These are phyloP conservation scores for Lasioglossum leucozonium DNA, from an alignment of 2,888 invertebrate genomes.

Conservation along the genomic window DNA sequence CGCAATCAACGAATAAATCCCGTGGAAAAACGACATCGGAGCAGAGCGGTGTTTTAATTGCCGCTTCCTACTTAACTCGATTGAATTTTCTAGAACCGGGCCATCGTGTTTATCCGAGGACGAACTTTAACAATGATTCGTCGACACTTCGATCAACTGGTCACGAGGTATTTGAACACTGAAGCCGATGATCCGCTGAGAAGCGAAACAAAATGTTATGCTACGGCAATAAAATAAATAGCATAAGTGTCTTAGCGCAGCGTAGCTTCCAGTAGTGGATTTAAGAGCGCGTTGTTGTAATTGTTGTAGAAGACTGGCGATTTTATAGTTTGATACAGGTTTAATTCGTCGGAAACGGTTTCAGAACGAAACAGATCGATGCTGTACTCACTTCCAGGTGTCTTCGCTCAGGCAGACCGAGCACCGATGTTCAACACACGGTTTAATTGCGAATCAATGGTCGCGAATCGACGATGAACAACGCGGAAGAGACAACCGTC, in stretches of 20 bases:
- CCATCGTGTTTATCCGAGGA: neutral
- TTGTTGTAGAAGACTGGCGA: neutral
- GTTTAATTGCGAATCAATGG: slow-evolving; percentile 25
- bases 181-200: neutral
- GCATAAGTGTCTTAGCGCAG: no score
- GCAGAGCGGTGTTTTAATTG: slow-evolving; percentile 11
- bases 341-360: neutral
- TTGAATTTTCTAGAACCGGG: neutral
- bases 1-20: neutral
- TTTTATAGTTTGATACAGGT: neutral
- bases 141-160: neutral
- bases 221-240: neutral
- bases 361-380: neutral
- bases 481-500: slow-evolving; percentile 72
- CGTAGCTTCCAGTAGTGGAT: no score
- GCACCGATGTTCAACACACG: slow-evolving; percentile 19
- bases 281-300: neutral
- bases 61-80: slow-evolving; percentile 12
- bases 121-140: neutral
- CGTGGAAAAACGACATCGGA: slow-evolving; percentile 5
- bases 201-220: neutral
- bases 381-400: neutral
- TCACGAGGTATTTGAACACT: neutral
- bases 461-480: slow-evolving; percentile 16
- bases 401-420: neutral